Base-by-base conservation (phyloP, 2,113 vertebrate species). In the Platysternon megacephalum region DNA sequence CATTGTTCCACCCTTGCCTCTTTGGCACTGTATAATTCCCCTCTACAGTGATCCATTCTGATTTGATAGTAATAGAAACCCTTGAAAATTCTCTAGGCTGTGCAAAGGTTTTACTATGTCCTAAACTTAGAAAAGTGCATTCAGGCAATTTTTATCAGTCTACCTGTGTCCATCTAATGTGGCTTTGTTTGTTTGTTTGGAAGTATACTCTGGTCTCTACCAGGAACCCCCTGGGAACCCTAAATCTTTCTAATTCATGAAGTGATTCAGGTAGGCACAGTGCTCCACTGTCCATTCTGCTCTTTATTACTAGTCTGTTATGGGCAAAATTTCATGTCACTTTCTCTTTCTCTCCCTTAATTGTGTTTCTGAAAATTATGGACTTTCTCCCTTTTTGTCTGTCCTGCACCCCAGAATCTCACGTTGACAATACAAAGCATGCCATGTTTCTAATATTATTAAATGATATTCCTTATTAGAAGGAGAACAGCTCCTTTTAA, bases 401-500 rank as follows among this genome's bases (percentile, higher is more conserved):
- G 88, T 90, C 88, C 76, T 95, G 88, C 86, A 78, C 90, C 89
- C 92, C 94, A 52, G 61, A 93, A 96, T 93, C 97, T 95, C 97
- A 65, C 92, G 96, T 97, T 94, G 95, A 95, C 97, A 97, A 32
- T 51, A 91, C 80, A 91, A 96, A 97, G 79, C 68, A 74, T 94
- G 65, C 81, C 95, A 79, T 95, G 85, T 92, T 94, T 89, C 35
- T 24, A 84, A 97, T 90, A 84, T 91, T 96, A 85, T 91, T 97
- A 94, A 97, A 92, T 94, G 96, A 89, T 94, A 87, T 94, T 97
- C 95, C 92, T 97, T 95, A 91, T 94, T 94, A 74, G 88, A 86
- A 92, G 68, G 90, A 86, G 93, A 96, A 56, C 72, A 79, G 84
- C 85, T 92, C 56, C 97, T 97, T 96, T 97, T 98, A 98, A 98